Base-by-base conservation (phyloP, 2,113 vertebrate species). In the Coreoperca whiteheadi region DNA sequence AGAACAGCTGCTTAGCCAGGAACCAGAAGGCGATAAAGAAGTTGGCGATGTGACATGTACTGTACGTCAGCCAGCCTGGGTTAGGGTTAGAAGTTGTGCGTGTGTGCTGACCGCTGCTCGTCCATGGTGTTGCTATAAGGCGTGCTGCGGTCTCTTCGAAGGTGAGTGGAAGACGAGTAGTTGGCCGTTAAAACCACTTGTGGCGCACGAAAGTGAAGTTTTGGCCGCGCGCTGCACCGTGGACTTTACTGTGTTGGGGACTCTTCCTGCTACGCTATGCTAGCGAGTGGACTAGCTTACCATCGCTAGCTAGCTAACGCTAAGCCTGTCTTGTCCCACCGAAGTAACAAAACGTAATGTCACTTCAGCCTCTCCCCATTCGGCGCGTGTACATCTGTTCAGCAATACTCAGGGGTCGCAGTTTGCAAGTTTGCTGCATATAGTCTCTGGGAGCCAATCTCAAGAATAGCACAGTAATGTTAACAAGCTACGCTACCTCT, bases 1-100 rank as follows among this genome's bases (percentile, higher is more conserved):
- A 66, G 75, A 80, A 84, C 87, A 91, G 86, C 87, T 89, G 87
- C 76, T 77, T 53, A 57, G 37, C 34, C 60, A 86, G 61, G 79
- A 79, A 70, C n/a, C 39, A 65, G 80, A 75, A 77, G 68, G 71
- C 76, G 65, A 43, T 41, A 28, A 69, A 79, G 76, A 57, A 65
- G 56, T 77, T 76, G 63, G 83, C 63, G 69, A 81, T 85, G 84
- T 85, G 74, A 89, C 65, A 48, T 77, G 20, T 53, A 69, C 23
- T 77, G 20, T 53, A 69, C 23, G 60, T 68, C 64, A 75, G 54
- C 18, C 18, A 63, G 39, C 51, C 64, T 28, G 78, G 34, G 68
- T 69, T 63, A 53, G 66, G 9, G 48, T 39, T 59, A 14, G 50
- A 56, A 60, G 65, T 79, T 43, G 64, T 28, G 32, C 65, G 30